Evolutionary conservation across 2,888 invertebrate species (phyloP).

Genomic region (Drosophila heteroneura): DNA sequence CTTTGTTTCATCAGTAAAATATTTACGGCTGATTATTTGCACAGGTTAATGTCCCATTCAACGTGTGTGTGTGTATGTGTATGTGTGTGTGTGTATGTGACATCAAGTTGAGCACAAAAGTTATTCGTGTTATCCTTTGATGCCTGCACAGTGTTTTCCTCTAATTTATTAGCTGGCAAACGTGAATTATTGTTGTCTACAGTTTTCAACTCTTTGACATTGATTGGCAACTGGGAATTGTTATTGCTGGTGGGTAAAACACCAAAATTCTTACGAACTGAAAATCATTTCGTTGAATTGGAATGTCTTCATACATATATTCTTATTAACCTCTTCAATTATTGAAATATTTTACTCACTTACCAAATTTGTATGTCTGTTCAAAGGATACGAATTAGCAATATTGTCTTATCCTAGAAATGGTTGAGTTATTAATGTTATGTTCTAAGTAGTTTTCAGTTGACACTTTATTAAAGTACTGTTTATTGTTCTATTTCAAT

Average conservation of each 20-base stretch:
- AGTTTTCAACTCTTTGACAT: constrained; percentile 61
- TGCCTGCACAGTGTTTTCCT: constrained; percentile 46
- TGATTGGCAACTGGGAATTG: constrained; percentile 73
- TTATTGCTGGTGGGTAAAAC: background rate
- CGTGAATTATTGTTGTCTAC: constrained; percentile 73
- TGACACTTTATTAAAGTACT: no score
- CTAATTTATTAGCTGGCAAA: constrained; percentile 76
- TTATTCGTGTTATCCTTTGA: constrained; percentile 82
- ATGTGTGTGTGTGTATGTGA: constrained; percentile 24
- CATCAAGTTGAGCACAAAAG: constrained; percentile 56
- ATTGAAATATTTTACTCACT: background rate
- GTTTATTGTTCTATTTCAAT: background rate
- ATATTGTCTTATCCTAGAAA: background rate
- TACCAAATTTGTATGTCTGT: background rate
- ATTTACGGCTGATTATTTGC: constrained; percentile 75
- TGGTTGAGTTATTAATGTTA: background rate
- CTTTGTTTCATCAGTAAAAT: constrained; percentile 67
- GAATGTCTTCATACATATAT: background rate
- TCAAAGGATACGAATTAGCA: background rate
- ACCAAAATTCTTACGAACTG: background rate
- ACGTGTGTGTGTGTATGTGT: constrained; percentile 4
- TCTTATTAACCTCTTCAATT: background rate
- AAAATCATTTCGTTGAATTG: constrained; percentile 12
- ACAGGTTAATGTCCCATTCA: constrained; percentile 41
- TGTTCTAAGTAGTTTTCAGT: background rate